Base-by-base conservation (phyloP, 2,113 vertebrate genomes). In the Triplophysa rosa region DNA sequence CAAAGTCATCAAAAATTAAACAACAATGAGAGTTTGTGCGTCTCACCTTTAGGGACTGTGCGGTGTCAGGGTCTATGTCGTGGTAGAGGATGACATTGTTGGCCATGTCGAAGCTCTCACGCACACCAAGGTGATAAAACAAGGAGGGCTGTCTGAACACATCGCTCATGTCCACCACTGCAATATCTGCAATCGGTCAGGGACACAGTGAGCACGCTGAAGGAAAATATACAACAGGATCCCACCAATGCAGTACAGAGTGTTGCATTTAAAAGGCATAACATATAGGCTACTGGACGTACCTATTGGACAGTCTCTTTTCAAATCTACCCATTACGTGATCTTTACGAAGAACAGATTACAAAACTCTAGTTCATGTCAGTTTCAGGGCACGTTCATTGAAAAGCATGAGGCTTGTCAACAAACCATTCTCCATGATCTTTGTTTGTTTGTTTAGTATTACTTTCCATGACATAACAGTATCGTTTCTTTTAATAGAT, bases 41-140 rank as follows among this genome's bases (percentile, higher is more conserved):
- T 79, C 70, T 92, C 93, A 99, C 97, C 95, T 98, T 98, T 65
- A 98, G 89, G 49, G 95, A 95, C 87, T 95, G 93, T 67, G 96
- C 92, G 10, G 95, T 96, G 88, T 96, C 94, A 1, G 92, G 89
- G 87, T 98, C 94, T 0, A 91, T 96, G 88, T 97, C 94, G 2
- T 96, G 93, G 89, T 98, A 99, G 37, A 99, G 92, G 86, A 99
- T 96, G 86, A 98, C 94, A 1, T 98, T 99, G 89, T 97, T 99
- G 87, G 94, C 93, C 96, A 96, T 97, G 88, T 95, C 93, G 69
- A 99, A 99, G 85, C 95, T 98, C 89, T 99, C 98, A 75, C 96
- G 94, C 70, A 99, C 95, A 0, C 96, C 96, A 61, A 99, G 94
- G 80, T 99, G 95, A 84, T 98, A 99, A 86, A 99, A 98, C 77